Conservation (phyloP, 1,140 invertebrate genomes). For the Heliothis virescens region DNA sequence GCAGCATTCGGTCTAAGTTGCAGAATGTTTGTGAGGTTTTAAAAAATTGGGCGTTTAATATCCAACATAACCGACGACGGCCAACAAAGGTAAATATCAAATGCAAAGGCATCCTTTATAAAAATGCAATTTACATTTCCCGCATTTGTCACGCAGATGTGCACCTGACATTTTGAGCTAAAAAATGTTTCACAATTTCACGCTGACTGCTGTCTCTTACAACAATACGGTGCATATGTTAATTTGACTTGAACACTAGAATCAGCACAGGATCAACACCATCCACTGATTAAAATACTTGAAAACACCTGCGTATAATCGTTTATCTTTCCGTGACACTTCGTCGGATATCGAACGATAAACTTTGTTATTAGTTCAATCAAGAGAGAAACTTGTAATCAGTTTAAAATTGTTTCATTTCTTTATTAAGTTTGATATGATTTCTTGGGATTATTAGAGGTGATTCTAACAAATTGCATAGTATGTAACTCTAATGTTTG, state of each 20-base stretch:
- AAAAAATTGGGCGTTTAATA: neutral
- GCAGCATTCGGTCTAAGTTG: neutral
- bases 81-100: neutral
- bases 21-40: neutral
- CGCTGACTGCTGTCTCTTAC: neutral
- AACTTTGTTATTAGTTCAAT: slow-evolving; percentile 53
- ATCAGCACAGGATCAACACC: slow-evolving; percentile 22
- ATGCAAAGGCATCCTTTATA: slow-evolving; percentile 14
- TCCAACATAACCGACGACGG: neutral
- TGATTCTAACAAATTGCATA: neutral
- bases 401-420: slow-evolving; percentile 43
- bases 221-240: neutral
- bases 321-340: slow-evolving; percentile 49
- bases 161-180: slow-evolving; percentile 12
- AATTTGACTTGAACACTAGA: neutral
- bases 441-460: slow-evolving; percentile 3
- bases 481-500: too few relatives aligned
- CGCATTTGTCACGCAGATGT: slow-evolving; percentile 10
- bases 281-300: slow-evolving; percentile 49
- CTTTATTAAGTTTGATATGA: slow-evolving; percentile 7
- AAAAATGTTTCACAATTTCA: neutral
- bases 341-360: slow-evolving; percentile 47
- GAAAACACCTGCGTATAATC: slow-evolving; percentile 50
- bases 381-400: slow-evolving; percentile 43
- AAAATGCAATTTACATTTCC: slow-evolving; percentile 36